phyloP scores from a whole-genome alignment of 2,113 vertebrate species.

The Mobula birostris region DNA sequence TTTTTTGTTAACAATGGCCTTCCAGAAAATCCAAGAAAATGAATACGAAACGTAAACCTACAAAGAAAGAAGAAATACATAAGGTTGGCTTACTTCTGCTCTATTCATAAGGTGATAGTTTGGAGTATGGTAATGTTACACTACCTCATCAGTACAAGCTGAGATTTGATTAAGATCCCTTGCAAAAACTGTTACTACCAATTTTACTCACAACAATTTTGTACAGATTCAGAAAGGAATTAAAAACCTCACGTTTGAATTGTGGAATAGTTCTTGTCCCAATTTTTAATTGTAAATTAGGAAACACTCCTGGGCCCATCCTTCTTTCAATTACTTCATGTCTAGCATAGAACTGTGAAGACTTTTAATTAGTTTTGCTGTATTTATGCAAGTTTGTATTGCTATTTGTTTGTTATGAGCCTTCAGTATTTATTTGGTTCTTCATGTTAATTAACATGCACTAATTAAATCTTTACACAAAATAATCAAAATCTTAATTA shows the following conservation, averaged over 20 bases:
- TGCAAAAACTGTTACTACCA: not conserved
- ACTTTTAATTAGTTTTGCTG: too few relatives aligned
- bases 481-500: too few relatives aligned
- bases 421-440: too few relatives aligned
- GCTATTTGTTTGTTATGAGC: too few relatives aligned
- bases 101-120: not conserved
- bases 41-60: not conserved
- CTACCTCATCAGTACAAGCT: not conserved
- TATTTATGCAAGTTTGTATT: too few relatives aligned
- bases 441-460: too few relatives aligned
- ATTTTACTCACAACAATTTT: not conserved
- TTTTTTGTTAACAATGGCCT: not conserved
- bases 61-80: not conserved
- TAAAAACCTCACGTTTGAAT: not conserved
- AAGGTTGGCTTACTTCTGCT: slow-evolving; percentile 11
- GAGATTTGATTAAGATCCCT: too few relatives aligned
- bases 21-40: not conserved
- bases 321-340: too few relatives aligned
- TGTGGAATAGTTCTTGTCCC: not conserved
- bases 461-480: too few relatives aligned
- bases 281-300: not conserved
- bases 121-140: not conserved
- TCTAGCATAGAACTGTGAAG: too few relatives aligned
- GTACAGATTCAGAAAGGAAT: not conserved
- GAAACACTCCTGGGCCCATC: not conserved